Conservation (phyloP, 1,140 invertebrate genomes). For the Cephus cinctus region DNA sequence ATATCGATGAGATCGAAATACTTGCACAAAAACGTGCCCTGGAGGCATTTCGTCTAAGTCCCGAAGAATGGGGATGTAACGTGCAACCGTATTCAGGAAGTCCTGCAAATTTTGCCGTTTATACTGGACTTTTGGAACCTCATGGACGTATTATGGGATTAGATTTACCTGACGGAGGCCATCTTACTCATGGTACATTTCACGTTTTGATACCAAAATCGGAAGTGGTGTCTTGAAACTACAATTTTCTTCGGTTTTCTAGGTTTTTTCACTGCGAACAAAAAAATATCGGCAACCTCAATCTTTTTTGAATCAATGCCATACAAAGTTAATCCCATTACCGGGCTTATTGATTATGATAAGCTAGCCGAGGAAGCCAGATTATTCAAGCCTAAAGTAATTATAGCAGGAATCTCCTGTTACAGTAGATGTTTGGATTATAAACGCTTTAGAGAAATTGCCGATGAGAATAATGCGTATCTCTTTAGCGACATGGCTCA, state of each 20-base stretch:
- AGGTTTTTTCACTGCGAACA: slow-evolving; percentile 83
- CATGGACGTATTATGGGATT: slow-evolving; percentile 97
- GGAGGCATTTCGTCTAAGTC: slow-evolving; percentile 79
- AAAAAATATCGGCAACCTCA: slow-evolving; percentile 96
- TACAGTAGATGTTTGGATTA: slow-evolving; percentile 85
- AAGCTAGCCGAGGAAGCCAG: slow-evolving; percentile 77
- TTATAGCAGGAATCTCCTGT: slow-evolving; percentile 93
- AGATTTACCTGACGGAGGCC: slow-evolving; percentile 95
- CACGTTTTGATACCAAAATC: too few species aligned
- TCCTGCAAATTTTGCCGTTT: slow-evolving; percentile 96
- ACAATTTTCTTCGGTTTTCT: slow-evolving; percentile 7
- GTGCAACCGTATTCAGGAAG: slow-evolving; percentile 97
- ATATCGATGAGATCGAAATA: slow-evolving; percentile 91
- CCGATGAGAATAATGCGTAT: slow-evolving; percentile 81
- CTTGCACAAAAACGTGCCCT: slow-evolving; percentile 86
- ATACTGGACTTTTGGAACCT: slow-evolving; percentile 83
- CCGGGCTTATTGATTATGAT: slow-evolving; percentile 95
- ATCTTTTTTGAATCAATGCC: slow-evolving; percentile 99
- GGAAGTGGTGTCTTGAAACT: too few species aligned
- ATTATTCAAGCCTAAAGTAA: slow-evolving; percentile 89
- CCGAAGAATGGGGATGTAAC: slow-evolving; percentile 95
- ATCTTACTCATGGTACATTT: slow-evolving; percentile 90
- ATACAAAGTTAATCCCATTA: slow-evolving; percentile 86
- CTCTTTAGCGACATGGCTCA: slow-evolving; percentile 97
- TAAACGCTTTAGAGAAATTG: slow-evolving; percentile 84